Evolutionary conservation across 2,113 vertebrate species (phyloP).

Genomic region (Chaetodon trifascialis): DNA sequence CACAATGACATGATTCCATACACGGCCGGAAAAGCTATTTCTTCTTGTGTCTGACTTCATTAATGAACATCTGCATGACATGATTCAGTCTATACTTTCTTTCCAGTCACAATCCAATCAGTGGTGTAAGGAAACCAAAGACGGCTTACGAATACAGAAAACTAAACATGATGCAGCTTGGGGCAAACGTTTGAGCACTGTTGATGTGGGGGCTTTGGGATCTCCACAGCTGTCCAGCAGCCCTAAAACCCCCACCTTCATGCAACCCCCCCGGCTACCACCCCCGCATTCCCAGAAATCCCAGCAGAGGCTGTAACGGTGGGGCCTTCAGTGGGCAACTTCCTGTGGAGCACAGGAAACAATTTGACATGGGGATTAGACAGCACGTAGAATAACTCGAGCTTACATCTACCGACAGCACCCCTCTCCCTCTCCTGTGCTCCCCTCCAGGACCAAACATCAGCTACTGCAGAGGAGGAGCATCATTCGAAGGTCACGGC

Average conservation of each 20-base stretch:
- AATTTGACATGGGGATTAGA: conserved; percentile 84
- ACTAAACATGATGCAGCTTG: conserved; percentile 17
- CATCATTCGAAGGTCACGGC: conserved; percentile 2
- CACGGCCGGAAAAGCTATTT: neutral
- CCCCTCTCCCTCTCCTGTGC: conserved; percentile 13
- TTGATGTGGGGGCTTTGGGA: conserved; percentile 58
- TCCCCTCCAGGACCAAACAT: conserved; percentile 5
- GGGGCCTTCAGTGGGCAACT: conserved; percentile 73
- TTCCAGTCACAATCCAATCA: neutral
- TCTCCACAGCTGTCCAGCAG: conserved; percentile 78
- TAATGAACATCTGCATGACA: neutral
- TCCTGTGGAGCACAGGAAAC: conserved; percentile 83
- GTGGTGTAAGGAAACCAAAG: conserved; percentile 3
- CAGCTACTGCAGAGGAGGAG: conserved; percentile 25
- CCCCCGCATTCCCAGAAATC: conserved; percentile 79
- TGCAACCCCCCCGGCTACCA: conserved; percentile 10
- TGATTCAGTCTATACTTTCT: neutral
- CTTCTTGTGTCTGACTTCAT: neutral
- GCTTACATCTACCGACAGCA: conserved; percentile 54
- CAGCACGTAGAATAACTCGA: conserved; percentile 60
- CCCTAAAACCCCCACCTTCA: conserved; percentile 29
- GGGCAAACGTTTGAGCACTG: conserved; percentile 45
- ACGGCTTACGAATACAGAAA: neutral
- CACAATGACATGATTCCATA: neutral
- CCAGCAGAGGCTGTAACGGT: conserved; percentile 67